Percentiles rank a stretch among this genome's conserved stretches.
Conservation (phyloP, 2,113 vertebrate genomes). For the Strix aluco region DNA sequence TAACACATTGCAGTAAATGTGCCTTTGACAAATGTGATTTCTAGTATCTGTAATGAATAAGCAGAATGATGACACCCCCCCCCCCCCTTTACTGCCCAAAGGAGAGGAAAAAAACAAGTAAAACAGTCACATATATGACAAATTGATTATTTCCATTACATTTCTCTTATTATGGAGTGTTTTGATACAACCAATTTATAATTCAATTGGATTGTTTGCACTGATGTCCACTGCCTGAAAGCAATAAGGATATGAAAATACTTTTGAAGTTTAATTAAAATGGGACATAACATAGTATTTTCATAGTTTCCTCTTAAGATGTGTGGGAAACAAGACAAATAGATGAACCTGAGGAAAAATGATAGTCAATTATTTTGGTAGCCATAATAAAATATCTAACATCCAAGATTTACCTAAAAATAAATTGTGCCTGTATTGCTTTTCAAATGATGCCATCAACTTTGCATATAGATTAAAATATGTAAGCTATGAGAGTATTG, state of each 20-base stretch:
- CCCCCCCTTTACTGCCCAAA: neutral
- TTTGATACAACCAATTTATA: neutral
- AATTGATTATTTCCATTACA: neutral
- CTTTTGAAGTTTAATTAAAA: constrained; percentile 37
- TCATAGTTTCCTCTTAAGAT: neutral
- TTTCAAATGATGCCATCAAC: constrained; percentile 7
- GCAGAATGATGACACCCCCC: neutral
- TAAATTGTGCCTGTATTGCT: neutral
- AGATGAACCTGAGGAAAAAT: neutral
- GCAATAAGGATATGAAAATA: neutral
- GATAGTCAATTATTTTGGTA: neutral
- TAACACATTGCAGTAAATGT: neutral
- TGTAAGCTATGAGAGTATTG: neutral
- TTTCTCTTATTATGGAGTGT: neutral
- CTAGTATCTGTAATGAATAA: neutral
- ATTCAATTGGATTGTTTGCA: neutral
- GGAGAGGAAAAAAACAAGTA: neutral
- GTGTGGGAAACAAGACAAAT: neutral
- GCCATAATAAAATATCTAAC: neutral
- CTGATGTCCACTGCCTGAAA: neutral
- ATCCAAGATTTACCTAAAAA: neutral
- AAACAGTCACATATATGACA: neutral
- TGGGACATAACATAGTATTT: neutral
- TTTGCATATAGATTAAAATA: constrained; percentile 55
- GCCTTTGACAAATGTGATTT: neutral